Percentiles rank a stretch among this genome's conserved stretches.
Conservation (phyloP, 2,113 vertebrate genomes). For the Falcunculus frontatus region DNA sequence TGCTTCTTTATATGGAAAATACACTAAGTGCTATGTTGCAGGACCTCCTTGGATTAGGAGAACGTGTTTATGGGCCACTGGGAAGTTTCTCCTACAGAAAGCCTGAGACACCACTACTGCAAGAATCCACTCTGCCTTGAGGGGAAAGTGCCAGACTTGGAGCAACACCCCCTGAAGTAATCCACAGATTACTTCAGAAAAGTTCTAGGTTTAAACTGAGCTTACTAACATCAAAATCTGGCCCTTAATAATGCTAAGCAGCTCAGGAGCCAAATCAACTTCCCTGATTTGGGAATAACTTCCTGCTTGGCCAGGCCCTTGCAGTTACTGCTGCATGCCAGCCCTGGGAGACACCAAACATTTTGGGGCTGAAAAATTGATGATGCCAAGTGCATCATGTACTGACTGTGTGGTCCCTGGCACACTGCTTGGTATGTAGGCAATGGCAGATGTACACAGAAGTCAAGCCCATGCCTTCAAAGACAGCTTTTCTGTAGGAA, state of each 20-base stretch:
- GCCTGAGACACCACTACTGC: not conserved
- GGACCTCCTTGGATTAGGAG: not conserved
- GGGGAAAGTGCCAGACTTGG: not conserved
- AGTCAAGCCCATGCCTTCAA: not conserved
- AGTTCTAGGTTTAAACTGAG: not conserved
- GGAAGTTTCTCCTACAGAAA: not conserved
- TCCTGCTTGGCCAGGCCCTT: not conserved
- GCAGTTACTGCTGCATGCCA: not conserved
- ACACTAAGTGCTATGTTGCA: not conserved
- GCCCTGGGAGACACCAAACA: not conserved
- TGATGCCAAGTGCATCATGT: not conserved
- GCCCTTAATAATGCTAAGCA: not conserved
- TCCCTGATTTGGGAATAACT: not conserved
- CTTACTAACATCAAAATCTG: not conserved
- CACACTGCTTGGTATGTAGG: not conserved
- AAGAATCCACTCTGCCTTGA: not conserved
- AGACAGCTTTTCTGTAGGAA: conserved; percentile 10
- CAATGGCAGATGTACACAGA: not conserved
- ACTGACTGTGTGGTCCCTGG: not conserved
- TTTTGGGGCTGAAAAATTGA: not conserved
- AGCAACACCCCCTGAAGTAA: not conserved
- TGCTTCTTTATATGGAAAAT: conserved; percentile 7
- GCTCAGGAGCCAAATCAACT: not conserved
- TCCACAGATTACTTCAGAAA: not conserved
- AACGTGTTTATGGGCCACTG: not conserved